phyloP scores from a whole-genome alignment of 2,113 vertebrate genomes.

The Riparia riparia region DNA sequence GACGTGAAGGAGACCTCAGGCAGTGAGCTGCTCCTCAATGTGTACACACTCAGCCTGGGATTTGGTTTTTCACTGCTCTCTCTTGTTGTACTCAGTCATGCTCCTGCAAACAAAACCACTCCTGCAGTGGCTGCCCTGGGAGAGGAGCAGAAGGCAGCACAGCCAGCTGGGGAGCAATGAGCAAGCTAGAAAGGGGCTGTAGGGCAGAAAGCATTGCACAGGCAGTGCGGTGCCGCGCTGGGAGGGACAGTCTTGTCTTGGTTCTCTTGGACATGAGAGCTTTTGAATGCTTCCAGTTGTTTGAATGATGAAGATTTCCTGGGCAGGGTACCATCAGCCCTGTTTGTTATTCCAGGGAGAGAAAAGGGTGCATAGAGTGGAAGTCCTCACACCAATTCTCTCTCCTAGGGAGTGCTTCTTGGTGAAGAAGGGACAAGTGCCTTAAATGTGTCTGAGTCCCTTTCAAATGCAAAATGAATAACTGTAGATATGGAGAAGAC shows the following conservation, averaged over 20 bases:
- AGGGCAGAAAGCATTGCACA: background rate
- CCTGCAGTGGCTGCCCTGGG: background rate
- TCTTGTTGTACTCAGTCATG: background rate
- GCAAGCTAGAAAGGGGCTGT: background rate
- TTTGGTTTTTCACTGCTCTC: background rate
- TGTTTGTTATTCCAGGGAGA: background rate
- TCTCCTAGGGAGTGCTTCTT: background rate
- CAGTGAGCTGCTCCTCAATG: background rate
- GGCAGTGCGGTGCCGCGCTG: background rate
- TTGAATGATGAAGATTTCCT: background rate
- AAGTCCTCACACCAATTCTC: background rate
- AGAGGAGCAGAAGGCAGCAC: background rate
- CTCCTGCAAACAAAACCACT: background rate
- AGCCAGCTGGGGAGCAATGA: background rate
- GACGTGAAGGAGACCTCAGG: background rate
- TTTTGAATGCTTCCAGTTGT: background rate
- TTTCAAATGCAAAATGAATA: background rate
- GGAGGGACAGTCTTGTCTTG: background rate
- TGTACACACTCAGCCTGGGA: background rate
- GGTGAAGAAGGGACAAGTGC: background rate
- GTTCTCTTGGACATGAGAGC: background rate
- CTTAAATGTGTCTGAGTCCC: background rate
- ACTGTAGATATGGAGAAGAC: background rate
- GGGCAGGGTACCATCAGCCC: background rate
- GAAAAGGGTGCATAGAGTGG: rapidly evolving